A percentile compares a stretch with the other conserved stretches of the same genome.
These are phyloP conservation scores for Uropsilus gracilis DNA, from an alignment of 2,113 vertebrate genomes.

Conservation along the genomic window DNA sequence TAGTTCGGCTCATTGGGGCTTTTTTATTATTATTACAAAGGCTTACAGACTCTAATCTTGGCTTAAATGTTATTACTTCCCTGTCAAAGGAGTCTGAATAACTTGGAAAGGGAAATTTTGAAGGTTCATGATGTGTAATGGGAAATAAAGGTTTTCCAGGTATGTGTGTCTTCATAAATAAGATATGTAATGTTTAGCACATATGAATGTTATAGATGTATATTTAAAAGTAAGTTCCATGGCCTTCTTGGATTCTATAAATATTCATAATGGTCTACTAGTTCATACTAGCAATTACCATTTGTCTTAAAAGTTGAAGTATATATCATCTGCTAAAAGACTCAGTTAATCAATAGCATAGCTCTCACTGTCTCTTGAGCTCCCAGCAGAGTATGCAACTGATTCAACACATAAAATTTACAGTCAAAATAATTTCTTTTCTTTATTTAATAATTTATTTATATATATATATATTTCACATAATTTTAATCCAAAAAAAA, in stretches of 20 bases:
- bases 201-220: not conserved
- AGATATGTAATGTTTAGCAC: not conserved
- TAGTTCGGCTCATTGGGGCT: not conserved
- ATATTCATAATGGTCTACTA: slow-evolving; percentile 61
- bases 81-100: slow-evolving; percentile 46
- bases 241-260: slow-evolving; percentile 26
- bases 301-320: slow-evolving; percentile 69
- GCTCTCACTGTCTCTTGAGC: slow-evolving; percentile 28
- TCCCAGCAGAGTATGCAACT: not conserved
- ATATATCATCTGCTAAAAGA: slow-evolving; percentile 41
- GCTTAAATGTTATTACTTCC: not conserved
- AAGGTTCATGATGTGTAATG: slow-evolving; percentile 49
- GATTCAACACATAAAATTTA: not conserved
- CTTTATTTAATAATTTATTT: too few species aligned
- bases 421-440: not conserved
- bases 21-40: not conserved
- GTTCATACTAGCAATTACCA: slow-evolving; percentile 45
- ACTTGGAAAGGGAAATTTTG: slow-evolving; percentile 39
- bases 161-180: slow-evolving; percentile 56
- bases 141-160: slow-evolving; percentile 68
- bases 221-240: slow-evolving; percentile 11
- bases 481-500: too few species aligned
- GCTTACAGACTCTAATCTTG: not conserved
- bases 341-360: slow-evolving; percentile 42
- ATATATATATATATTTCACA: too few species aligned